These are phyloP conservation scores for Atherinomorus stipes DNA, from an alignment of 2,113 vertebrate genomes.

Conservation along the genomic window DNA sequence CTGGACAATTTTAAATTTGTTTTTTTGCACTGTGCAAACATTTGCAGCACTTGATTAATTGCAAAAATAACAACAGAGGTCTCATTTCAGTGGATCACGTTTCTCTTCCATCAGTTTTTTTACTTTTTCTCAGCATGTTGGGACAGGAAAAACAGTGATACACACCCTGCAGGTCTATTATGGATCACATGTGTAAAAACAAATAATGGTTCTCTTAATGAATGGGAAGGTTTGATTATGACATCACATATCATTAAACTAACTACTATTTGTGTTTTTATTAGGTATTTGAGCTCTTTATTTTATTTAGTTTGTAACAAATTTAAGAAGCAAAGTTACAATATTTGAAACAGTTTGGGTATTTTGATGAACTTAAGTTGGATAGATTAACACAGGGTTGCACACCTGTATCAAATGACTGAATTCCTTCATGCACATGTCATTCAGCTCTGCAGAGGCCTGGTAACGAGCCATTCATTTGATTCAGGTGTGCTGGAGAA, in stretches of 20 bases:
- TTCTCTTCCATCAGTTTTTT: constrained; percentile 24
- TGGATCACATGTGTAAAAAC: constrained; percentile 71
- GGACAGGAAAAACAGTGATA: constrained; percentile 76
- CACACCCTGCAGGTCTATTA: constrained; percentile 68
- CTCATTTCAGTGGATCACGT: constrained; percentile 54
- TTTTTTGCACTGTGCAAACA: constrained; percentile 62
- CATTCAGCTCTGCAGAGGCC: too few relatives aligned
- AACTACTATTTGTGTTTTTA: neutral
- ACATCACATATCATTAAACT: constrained; percentile 14
- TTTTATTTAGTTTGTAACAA: neutral
- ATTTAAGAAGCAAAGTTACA: neutral
- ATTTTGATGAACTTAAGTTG: neutral
- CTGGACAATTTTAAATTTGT: constrained; percentile 27
- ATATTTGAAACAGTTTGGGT: neutral
- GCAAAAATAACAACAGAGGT: constrained; percentile 57
- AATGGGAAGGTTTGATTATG: constrained; percentile 12
- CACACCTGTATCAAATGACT: too few relatives aligned
- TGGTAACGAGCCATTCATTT: too few relatives aligned
- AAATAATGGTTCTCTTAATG: constrained; percentile 66
- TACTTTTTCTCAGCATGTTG: constrained; percentile 38
- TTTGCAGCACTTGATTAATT: constrained; percentile 68
- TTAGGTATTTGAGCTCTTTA: neutral
- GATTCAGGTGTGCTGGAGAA: too few relatives aligned
- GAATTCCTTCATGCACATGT: too few relatives aligned
- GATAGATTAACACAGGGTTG: too few relatives aligned